These are phyloP conservation scores for Busseola fusca DNA, from an alignment of 2,888 invertebrate species.

Conservation along the genomic window DNA sequence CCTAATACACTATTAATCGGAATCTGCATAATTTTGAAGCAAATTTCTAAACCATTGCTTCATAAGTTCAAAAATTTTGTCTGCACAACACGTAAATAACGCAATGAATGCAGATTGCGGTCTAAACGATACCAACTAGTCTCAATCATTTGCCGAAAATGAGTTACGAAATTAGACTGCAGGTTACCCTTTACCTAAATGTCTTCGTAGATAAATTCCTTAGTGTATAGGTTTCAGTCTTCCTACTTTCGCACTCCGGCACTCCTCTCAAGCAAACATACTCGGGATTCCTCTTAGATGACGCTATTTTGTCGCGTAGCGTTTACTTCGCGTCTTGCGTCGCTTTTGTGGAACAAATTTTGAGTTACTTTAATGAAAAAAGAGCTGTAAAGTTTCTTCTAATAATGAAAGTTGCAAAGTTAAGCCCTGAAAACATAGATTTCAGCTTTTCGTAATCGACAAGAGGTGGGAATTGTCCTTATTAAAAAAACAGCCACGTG, in stretches of 20 bases:
- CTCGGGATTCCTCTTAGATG: conserved; percentile 36
- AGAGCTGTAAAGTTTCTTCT: not conserved
- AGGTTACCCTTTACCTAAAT: too few species aligned
- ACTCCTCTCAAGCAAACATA: conserved; percentile 34
- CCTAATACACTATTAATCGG: too few species aligned
- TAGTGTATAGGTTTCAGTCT: conserved; percentile 23
- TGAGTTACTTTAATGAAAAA: conserved; percentile 1
- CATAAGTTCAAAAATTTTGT: too few species aligned
- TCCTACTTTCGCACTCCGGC: conserved; percentile 29
- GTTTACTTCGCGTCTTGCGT: conserved; percentile 14
- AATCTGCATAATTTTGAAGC: too few species aligned
- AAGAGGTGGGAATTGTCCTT: not conserved
- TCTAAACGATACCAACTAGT: too few species aligned
- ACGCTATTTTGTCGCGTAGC: conserved; percentile 31
- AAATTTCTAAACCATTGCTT: too few species aligned
- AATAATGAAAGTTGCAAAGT: not conserved
- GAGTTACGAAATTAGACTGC: too few species aligned
- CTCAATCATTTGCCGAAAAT: too few species aligned
- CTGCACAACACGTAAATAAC: too few species aligned
- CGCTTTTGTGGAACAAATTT: conserved; percentile 5
- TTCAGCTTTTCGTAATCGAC: not conserved
- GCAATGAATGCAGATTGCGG: too few species aligned
- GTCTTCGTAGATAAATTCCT: conserved; percentile 31
- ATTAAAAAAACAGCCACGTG: too few species aligned
- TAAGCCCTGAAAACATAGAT: not conserved